Evolutionary conservation across 2,888 invertebrate species (phyloP).

Genomic region (Lypha dubia): DNA sequence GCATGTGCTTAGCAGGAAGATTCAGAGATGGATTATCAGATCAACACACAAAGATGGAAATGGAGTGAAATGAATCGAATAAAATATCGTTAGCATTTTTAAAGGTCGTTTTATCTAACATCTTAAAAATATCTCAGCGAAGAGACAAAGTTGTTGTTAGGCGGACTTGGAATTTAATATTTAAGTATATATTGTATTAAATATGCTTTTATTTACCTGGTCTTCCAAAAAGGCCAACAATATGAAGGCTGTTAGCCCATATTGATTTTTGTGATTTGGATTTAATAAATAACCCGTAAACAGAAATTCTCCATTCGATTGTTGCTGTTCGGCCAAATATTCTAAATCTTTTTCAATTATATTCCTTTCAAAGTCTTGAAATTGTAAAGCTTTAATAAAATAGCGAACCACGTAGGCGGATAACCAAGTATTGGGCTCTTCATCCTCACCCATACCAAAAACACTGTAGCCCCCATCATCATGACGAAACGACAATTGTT

Average conservation of each 20-base stretch:
- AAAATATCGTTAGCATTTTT: no score
- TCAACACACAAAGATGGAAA: no score
- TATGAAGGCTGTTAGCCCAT: conserved; percentile 90
- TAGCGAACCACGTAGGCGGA: conserved; percentile 93
- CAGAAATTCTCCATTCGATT: conserved; percentile 78
- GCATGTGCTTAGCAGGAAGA: no score
- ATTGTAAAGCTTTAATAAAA: conserved; percentile 88
- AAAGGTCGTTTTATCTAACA: no score
- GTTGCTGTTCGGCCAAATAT: conserved; percentile 45
- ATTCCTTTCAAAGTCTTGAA: conserved; percentile 84
- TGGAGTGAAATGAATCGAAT: no score
- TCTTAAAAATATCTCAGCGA: no score
- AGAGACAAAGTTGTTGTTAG: no score
- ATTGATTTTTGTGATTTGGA: conserved; percentile 85
- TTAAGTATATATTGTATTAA: no score
- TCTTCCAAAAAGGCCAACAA: conserved; percentile 89
- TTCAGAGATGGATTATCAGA: no score
- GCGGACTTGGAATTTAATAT: no score
- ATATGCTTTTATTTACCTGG: conserved; percentile 83
- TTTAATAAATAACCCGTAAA: conserved; percentile 87
- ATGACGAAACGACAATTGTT: conserved; percentile 89
- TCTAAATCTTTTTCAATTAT: conserved; percentile 49
- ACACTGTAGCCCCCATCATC: conserved; percentile 90
- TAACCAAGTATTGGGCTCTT: conserved; percentile 89
- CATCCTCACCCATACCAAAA: conserved; percentile 86